These are phyloP conservation scores for Germaria angustata DNA, from an alignment of 2,888 invertebrate genomes.

Conservation along the genomic window DNA sequence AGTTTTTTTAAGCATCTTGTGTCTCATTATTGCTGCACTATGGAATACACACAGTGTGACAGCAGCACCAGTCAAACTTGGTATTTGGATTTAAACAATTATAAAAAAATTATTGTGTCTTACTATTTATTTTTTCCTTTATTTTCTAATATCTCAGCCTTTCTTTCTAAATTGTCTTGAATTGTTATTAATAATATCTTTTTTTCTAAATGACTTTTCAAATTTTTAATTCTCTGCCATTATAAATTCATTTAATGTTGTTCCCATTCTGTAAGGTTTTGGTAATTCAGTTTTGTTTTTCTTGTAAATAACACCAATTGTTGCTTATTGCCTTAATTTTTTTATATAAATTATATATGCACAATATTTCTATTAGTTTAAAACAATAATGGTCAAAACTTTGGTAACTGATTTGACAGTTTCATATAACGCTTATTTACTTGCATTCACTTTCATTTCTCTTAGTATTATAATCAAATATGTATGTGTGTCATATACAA, in stretches of 20 bases:
- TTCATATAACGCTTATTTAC: not conserved
- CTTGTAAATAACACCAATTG: slow-evolving; percentile 4
- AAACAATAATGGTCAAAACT: slow-evolving; percentile 1
- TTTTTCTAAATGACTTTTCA: not conserved
- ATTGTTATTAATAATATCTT: not conserved
- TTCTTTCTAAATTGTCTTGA: not conserved
- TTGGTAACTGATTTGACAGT: not conserved
- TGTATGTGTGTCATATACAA: too few relatives aligned
- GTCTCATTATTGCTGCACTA: slow-evolving; percentile 46
- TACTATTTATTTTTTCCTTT: not conserved
- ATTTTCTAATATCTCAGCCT: not conserved
- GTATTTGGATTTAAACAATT: slow-evolving; percentile 61
- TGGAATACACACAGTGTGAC: slow-evolving; percentile 63
- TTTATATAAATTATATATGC: too few relatives aligned
- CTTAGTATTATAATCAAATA: too few relatives aligned
- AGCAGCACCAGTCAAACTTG: slow-evolving; percentile 69
- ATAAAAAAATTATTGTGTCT: too few relatives aligned
- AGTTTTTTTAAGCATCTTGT: slow-evolving; percentile 26
- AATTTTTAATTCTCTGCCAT: too few relatives aligned
- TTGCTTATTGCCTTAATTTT: not conserved
- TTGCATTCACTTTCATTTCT: too few relatives aligned
- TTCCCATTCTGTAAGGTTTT: not conserved
- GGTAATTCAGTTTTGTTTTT: not conserved
- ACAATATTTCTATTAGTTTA: not conserved
- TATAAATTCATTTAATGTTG: too few relatives aligned